A percentile compares a stretch with the other conserved stretches of the same genome.
Evolutionary conservation across 2,888 invertebrate genomes (phyloP).

Genomic region (Campoletis raptor): DNA sequence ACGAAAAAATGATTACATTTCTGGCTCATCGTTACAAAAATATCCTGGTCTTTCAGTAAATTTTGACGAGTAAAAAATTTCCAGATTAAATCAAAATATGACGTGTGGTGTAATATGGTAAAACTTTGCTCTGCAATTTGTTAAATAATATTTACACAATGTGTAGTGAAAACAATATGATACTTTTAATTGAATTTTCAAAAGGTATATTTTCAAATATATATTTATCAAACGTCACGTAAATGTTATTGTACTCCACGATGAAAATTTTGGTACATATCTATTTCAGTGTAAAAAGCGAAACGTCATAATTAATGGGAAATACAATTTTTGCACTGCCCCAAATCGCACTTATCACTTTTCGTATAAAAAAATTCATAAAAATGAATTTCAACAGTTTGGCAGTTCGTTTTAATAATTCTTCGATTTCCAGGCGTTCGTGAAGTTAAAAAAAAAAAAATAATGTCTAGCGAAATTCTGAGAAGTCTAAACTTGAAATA

Average conservation of each 20-base stretch:
- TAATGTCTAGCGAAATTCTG: neutral
- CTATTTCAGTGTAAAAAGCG: neutral
- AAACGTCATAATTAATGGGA: neutral
- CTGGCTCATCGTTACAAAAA: neutral
- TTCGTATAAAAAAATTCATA: neutral
- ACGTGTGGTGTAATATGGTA: neutral
- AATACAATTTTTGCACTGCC: neutral
- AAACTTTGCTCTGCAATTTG: neutral
- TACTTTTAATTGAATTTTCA: neutral
- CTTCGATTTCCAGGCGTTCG: neutral
- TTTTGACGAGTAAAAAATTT: neutral
- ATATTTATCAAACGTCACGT: neutral
- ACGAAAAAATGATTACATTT: too few species aligned
- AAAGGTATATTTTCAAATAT: neutral
- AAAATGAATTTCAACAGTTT: too few species aligned
- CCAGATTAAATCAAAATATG: neutral
- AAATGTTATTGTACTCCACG: neutral
- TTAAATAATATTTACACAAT: neutral
- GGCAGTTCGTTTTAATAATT: neutral
- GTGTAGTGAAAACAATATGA: neutral
- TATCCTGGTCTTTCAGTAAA: neutral
- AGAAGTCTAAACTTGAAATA: constrained; percentile 5
- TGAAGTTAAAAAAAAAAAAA: neutral
- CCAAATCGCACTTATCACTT: neutral
- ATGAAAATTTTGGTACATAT: neutral